Conservation (phyloP, 2,797 vertebrate species). For the Cossypha caffra region DNA sequence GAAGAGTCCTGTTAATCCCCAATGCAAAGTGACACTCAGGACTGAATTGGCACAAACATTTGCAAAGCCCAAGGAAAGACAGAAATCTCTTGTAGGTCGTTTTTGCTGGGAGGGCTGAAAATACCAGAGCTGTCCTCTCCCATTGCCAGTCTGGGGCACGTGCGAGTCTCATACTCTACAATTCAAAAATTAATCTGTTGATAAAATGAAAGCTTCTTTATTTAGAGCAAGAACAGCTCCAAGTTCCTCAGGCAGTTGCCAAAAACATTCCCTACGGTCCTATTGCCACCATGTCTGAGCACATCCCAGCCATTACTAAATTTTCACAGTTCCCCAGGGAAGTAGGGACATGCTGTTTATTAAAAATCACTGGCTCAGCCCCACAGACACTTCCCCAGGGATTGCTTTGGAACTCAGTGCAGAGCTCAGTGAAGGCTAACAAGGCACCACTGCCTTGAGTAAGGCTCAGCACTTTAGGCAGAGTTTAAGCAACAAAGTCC, state of each 20-base stretch:
- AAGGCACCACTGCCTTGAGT: neutral
- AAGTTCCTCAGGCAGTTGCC: neutral
- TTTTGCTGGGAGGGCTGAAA: neutral
- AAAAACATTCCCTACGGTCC: neutral
- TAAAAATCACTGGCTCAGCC: neutral
- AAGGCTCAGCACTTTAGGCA: neutral
- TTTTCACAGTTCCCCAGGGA: neutral
- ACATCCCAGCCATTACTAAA: constrained; percentile 13
- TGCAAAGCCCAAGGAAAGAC: neutral
- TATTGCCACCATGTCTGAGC: neutral
- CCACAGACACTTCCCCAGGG: neutral
- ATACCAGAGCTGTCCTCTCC: neutral
- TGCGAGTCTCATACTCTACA: neutral
- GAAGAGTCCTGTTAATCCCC: neutral
- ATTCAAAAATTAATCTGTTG: constrained; percentile 21
- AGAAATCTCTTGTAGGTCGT: neutral
- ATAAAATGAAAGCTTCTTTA: constrained; percentile 36
- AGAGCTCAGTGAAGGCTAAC: neutral
- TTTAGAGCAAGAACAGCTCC: constrained; percentile 32
- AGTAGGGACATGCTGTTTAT: neutral
- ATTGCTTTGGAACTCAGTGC: neutral
- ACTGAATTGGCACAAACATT: neutral
- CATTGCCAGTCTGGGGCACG: neutral
- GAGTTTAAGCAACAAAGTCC: neutral
- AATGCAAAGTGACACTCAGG: neutral